phyloP scores from a whole-genome alignment of 2,113 vertebrate species.

The Bolborhynchus lineola region DNA sequence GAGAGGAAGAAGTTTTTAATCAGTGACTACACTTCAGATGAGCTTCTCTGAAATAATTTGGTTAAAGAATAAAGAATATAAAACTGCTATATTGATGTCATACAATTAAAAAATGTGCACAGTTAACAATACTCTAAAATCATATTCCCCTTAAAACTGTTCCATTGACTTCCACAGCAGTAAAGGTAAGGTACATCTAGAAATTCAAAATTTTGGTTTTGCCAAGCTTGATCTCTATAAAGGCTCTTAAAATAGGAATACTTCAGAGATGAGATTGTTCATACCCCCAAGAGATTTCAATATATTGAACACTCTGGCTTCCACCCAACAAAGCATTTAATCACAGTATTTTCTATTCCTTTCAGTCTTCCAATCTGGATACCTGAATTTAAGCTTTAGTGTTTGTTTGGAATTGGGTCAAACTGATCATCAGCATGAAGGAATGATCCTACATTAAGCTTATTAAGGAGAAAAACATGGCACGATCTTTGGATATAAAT shows the following conservation, averaged over 20 bases:
- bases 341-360: neutral
- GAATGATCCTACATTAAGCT: neutral
- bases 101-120: neutral
- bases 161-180: neutral
- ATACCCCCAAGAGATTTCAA: neutral
- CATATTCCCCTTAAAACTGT: neutral
- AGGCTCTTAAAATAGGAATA: neutral
- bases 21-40: neutral
- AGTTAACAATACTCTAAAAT: neutral
- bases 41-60: neutral
- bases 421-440: neutral
- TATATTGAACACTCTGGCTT: neutral
- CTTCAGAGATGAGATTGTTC: neutral
- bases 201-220: neutral
- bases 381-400: neutral
- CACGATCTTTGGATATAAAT: neutral
- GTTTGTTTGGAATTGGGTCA: neutral
- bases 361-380: neutral
- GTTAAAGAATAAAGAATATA: neutral
- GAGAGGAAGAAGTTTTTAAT: neutral
- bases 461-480: neutral
- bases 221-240: neutral
- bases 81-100: neutral
- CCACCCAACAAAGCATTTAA: neutral
- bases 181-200: neutral